A percentile compares a stretch with the other conserved stretches of the same genome.
Conservation (phyloP, 2,113 vertebrate genomes). For the Chaetodon auriga region DNA sequence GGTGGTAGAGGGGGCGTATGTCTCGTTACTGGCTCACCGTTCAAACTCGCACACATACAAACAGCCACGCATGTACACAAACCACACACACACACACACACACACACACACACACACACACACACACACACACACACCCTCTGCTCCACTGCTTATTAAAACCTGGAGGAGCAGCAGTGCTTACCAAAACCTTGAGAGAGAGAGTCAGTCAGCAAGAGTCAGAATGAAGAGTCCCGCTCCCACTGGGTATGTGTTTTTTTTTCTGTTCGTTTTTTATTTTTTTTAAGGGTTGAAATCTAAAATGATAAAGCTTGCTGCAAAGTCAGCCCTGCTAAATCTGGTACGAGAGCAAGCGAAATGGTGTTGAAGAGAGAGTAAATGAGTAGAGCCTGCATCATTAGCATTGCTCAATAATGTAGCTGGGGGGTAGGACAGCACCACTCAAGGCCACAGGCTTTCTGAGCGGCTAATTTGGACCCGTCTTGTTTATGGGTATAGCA, state of each 20-base stretch:
- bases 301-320: conserved; percentile 67
- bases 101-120: conserved; percentile 53
- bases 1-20: conserved; percentile 60
- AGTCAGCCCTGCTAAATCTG: conserved; percentile 63
- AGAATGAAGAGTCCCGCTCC: conserved; percentile 74
- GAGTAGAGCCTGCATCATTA: conserved; percentile 82
- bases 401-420: conserved; percentile 87
- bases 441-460: conserved; percentile 84
- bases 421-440: conserved; percentile 81
- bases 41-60: conserved; percentile 69
- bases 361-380: conserved; percentile 82
- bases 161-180: conserved; percentile 77
- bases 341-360: conserved; percentile 66
- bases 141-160: conserved; percentile 82
- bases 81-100: conserved; percentile 42
- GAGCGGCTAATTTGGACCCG: conserved; percentile 80
- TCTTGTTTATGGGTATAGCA: conserved; percentile 72
- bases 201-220: conserved; percentile 72
- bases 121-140: conserved; percentile 48
- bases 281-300: conserved; percentile 62
- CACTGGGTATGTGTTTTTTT: conserved; percentile 63
- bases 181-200: conserved; percentile 79
- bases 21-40: conserved; percentile 78
- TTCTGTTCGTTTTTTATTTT: conserved; percentile 31
- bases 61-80: conserved; percentile 58